Evolutionary conservation across 2,888 invertebrate species (phyloP), one percentile per base, ranked within the genome.

Genomic region (Conchocele bisecta): DNA sequence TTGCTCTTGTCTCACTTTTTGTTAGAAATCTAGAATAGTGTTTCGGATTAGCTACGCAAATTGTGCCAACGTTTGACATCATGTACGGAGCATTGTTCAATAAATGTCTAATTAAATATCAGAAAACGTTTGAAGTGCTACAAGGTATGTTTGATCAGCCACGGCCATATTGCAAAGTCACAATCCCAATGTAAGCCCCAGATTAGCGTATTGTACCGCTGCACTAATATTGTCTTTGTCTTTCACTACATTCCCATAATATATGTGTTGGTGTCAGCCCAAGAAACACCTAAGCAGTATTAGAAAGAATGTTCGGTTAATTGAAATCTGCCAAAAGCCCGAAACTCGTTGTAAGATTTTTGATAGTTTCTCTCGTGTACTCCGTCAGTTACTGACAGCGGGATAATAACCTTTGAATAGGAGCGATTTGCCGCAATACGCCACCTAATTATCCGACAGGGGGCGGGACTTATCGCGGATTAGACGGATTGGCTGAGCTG

Each of bases 201-300:
- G 65, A 71, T 75, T 71, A 75, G 20, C 17, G 50, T 42, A 66
- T 72, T 69, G 41, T 66, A 26, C 59, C 59, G 42, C 48, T 56
- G 71, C 57, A 67, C 70, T 74, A 74, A 77, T 77, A 73, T 77
- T 77, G 67, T 77, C 77, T 53, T 77, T 77, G 73, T 74, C 61
- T 73, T 72, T 56, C 69, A 64, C 46, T 26, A 42, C 42, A 50
- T 77, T 67, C 60, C 60, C 54, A 60, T 63, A 76, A 66, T 50
- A 57, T 76, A 63, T 73, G 67, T 70, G 58, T 76, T 76, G 66
- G 60, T 24, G 24, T 20, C 17, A 9, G 13, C 50, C 3, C 22
- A 35, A 22, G 39, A 54, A 54, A 37, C 33, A 24, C 15, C 39
- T 54, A 54, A 53, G 53, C 26, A 24, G 54, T 24, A 37, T 54